Percentiles rank a stretch among this genome's conserved stretches.
These are phyloP conservation scores for Hypotaenidia okinawae DNA, from an alignment of 2,797 vertebrate species.

Conservation along the genomic window DNA sequence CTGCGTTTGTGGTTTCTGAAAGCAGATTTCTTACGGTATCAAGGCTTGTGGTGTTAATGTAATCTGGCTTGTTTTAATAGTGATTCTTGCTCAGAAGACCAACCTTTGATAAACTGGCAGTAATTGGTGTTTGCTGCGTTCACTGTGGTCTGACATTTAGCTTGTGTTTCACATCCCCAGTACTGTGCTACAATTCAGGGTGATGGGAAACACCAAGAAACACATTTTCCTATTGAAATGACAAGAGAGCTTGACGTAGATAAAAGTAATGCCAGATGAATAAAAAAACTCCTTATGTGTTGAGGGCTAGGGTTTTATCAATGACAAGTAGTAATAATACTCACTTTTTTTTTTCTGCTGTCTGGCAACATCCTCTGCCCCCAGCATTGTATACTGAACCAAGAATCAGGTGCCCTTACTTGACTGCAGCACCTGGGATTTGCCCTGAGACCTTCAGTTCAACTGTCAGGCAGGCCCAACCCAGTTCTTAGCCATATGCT, in stretches of 20 bases:
- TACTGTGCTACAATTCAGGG: not conserved
- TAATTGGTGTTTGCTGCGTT: not conserved
- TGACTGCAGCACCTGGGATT: not conserved
- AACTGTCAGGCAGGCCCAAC: not conserved
- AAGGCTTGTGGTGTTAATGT: slow-evolving; percentile 34
- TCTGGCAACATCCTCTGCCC: not conserved
- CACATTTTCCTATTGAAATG: not conserved
- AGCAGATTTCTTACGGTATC: slow-evolving; percentile 5
- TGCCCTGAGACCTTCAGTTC: not conserved
- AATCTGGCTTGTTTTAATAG: slow-evolving; percentile 41
- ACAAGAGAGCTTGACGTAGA: not conserved
- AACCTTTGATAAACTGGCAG: not conserved
- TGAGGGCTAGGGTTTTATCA: not conserved
- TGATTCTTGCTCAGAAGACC: not conserved
- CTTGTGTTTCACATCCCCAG: not conserved
- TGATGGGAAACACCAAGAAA: not conserved
- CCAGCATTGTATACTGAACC: not conserved
- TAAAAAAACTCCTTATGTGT: not conserved
- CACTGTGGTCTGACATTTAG: not conserved
- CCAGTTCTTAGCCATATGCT: not conserved
- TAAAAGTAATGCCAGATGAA: not conserved
- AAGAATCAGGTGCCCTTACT: not conserved
- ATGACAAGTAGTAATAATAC: not conserved
- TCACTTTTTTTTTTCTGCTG: not conserved
- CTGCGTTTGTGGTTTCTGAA: slow-evolving; percentile 30